Conservation (phyloP, 2,888 invertebrate species). For the Drosophila fulvimacula region DNA sequence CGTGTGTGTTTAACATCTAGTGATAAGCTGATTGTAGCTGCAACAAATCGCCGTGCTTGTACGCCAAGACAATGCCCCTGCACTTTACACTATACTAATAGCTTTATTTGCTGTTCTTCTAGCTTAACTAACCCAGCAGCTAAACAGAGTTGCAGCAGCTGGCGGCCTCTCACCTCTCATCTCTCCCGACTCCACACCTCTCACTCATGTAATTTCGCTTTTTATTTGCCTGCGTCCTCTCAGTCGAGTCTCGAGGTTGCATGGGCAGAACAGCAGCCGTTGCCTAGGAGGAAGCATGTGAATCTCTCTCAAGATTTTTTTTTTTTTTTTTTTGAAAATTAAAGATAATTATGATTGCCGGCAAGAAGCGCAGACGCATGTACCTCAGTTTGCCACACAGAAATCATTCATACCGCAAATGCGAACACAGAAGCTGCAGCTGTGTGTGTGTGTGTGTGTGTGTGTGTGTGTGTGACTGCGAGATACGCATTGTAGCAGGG, state of each 20-base stretch:
- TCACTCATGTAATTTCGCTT: constrained; percentile 68
- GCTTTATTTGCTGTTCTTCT: constrained; percentile 7
- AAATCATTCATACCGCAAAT: constrained; percentile 64
- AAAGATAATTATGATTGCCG: constrained; percentile 73
- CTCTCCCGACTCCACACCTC: not conserved
- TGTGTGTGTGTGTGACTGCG: constrained; percentile 6
- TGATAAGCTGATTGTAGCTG: constrained; percentile 61
- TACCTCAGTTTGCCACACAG: constrained; percentile 36
- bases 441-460: constrained; percentile 15
- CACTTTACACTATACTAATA: constrained; percentile 20
- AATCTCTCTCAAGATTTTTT: constrained; percentile 25
- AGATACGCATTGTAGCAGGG: constrained; percentile 55
- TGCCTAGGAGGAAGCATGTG: constrained; percentile 40
- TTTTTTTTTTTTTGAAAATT: constrained; percentile 41
- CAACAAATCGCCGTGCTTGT: constrained; percentile 17
- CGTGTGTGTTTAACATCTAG: constrained; percentile 21
- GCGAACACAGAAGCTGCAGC: constrained; percentile 23
- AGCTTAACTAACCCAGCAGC: not conserved
- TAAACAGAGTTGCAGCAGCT: constrained; percentile 8
- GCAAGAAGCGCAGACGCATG: constrained; percentile 37
- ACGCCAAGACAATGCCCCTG: constrained; percentile 25
- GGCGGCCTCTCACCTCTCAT: not conserved
- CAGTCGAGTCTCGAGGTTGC: constrained; percentile 4
- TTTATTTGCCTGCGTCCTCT: constrained; percentile 38
- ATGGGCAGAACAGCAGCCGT: constrained; percentile 5